Evolutionary conservation across 2,113 vertebrate genomes (phyloP), one percentile per base, ranked within the genome.

Genomic region (Anser brachyrhynchus): DNA sequence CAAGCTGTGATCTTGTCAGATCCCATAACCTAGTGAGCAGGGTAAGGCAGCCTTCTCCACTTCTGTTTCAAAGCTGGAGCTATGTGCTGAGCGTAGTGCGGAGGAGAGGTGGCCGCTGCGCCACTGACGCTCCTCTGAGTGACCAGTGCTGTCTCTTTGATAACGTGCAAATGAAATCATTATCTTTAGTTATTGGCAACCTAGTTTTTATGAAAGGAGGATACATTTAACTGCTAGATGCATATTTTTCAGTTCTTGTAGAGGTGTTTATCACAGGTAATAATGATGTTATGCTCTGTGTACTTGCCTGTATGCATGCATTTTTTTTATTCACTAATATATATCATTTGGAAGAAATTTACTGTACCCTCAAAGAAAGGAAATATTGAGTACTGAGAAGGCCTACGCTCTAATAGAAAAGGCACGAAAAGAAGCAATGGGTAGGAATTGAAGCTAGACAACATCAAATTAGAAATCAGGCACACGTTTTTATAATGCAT

Each of bases 401-500:
- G 26, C 67, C 39, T 39, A 22, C 12, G 4, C 58, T 70, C 10
- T 59, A 33, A 35, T 10, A n/a, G 41, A 35, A 35, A 81, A 31
- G 35, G 13, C 39, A 44, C 11, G 25, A 59, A 16, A 65, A 82
- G 74, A 54, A 91, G 41, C 49, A 69, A 4, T 61, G 54, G 6
- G 31, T 82, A 41, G 35, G 46, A 90, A 65, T 6, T 84, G 67
- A 95, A 90, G 67, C 81, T 78, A 92, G 44, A 66, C 4, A 78
- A 87, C 89, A 72, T 69, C 20, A 39, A 72, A 72, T 82, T 59
- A 65, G 58, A 89, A 84, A 85, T 52, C 43, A 66, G 51, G 33
- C 29, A 62, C 28, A 19, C 13, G 14, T 83, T 91, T 94, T 87
- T 95, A 91, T 95, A 91, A 88, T 76, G 19, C 21, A 31, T 91